Base-by-base conservation (phyloP, 2,797 vertebrate species). In the Fratercula arctica region DNA sequence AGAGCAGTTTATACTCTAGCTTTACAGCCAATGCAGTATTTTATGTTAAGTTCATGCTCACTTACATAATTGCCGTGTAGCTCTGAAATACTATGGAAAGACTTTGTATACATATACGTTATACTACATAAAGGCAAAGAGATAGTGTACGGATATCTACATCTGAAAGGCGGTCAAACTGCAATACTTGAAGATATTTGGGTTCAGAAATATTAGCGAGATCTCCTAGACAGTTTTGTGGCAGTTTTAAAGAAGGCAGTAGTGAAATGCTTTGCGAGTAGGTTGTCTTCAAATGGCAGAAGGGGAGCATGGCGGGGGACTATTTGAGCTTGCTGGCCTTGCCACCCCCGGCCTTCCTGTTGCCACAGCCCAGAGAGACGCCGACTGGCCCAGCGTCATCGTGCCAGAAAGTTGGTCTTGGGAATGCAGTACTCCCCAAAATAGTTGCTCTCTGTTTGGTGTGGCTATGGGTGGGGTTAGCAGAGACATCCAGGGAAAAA, bases 381-480 rank as follows among this genome's bases (percentile, higher is more conserved):
- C 51, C 26, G 21, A 90, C 91, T 90, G 63, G 87, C 93, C 88
- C 85, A 6, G 91, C 37, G 90, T 84, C 96, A 91, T 26, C 24
- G 4, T 64, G 94, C 94, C 94, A 90, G 82, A 66, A 97, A 97
- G 95, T 97, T 97, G 51, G 83, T 82, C 92, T 97, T 89, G 96
- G 96, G 94, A 97, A 92, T 75, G 88, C 70, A 73, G 70, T n/a
- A 6, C 79, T 92, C 67, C 85, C 66, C 75, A 69, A 24, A 92
- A 92, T 92, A 97, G 90, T 90, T 89, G 37, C 53, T 75, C 77
- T 89, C 37, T 0, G 0, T 85, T 96, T 96, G 96, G 94, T 93
- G 94, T 94, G 96, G 96, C 94, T 91, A 63, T 92, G 96, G 96
- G 97, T 95, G 93, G 97, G 95, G 90, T 95, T 96, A 92, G 93